A percentile compares a stretch with the other conserved stretches of the same genome.
These are phyloP conservation scores for Nycticorax nycticorax DNA, from an alignment of 2,113 vertebrate species.

Conservation along the genomic window DNA sequence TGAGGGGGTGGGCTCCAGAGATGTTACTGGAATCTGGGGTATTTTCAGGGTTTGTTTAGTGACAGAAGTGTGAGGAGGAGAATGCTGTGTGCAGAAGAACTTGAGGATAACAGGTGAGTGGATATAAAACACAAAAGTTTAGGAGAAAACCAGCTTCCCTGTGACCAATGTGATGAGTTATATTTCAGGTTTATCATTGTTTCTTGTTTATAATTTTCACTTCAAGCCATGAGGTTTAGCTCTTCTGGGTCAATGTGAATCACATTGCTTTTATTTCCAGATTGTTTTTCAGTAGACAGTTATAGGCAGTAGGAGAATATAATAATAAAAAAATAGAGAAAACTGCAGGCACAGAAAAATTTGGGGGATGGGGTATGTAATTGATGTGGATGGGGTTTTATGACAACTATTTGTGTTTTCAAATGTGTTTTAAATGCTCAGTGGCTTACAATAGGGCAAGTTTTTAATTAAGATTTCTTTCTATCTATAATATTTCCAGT, in stretches of 20 bases:
- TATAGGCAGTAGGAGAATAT: neutral
- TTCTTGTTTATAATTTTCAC: neutral
- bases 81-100: neutral
- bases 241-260: neutral
- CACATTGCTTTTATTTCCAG: neutral
- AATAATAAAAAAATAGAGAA: neutral
- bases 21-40: neutral
- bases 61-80: neutral
- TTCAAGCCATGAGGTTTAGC: neutral
- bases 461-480: slow-evolving; percentile 48
- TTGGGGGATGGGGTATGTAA: neutral
- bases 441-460: neutral
- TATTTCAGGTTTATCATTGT: neutral
- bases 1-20: neutral
- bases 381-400: neutral
- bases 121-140: neutral
- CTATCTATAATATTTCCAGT: neutral
- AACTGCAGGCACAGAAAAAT: neutral
- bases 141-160: neutral
- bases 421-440: neutral
- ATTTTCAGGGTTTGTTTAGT: neutral
- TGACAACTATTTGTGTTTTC: neutral
- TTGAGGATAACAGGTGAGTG: neutral
- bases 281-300: neutral
- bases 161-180: neutral